Evolutionary conservation across 2,113 vertebrate species (phyloP).

Genomic region (Chunga burmeisteri): DNA sequence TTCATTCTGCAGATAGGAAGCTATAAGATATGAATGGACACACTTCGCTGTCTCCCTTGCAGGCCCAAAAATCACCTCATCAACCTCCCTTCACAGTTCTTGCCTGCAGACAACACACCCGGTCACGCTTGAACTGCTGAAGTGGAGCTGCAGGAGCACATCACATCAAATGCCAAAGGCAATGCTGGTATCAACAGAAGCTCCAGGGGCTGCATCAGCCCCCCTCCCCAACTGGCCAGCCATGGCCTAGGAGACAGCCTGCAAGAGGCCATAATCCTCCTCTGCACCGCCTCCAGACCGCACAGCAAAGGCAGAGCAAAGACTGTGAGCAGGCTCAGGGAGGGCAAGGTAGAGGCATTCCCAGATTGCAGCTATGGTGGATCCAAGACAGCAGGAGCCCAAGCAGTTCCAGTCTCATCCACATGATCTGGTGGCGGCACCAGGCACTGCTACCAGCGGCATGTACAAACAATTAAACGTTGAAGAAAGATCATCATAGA

Average conservation of each 20-base stretch:
- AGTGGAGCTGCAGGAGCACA: neutral
- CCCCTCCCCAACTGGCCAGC: neutral
- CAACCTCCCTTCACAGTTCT: neutral
- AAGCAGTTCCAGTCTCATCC: neutral
- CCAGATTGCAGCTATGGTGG: neutral
- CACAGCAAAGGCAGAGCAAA: neutral
- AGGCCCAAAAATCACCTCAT: neutral
- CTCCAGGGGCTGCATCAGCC: neutral
- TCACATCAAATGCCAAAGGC: neutral
- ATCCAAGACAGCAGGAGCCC: neutral
- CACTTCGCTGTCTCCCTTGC: neutral
- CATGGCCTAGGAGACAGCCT: neutral
- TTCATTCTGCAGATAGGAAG: neutral
- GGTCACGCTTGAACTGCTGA: neutral
- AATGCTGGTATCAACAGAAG: neutral
- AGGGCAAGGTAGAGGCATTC: neutral
- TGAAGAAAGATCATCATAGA: neutral
- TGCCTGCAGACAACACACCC: neutral
- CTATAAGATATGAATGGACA: neutral
- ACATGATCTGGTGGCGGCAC: neutral
- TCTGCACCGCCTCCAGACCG: neutral
- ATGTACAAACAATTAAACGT: neutral
- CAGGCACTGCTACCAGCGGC: rapidly evolving
- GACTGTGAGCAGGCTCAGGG: neutral
- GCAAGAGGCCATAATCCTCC: neutral